Evolutionary conservation across 2,797 vertebrate genomes (phyloP).

Genomic region (Smutsia temminckii): DNA sequence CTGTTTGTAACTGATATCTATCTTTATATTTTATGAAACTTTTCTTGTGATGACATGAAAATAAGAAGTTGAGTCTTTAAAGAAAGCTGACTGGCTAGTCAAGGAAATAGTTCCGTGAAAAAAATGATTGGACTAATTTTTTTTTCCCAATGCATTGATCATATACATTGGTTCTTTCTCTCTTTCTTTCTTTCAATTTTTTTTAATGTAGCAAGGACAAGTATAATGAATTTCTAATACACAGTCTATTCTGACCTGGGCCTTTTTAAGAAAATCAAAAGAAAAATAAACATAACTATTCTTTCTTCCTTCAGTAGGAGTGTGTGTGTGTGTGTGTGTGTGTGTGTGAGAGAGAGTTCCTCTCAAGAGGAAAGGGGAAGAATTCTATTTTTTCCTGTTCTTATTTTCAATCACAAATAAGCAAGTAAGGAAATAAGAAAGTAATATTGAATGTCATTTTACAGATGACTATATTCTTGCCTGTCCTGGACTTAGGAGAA

Average conservation of each 20-base stretch:
- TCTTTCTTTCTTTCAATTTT: background rate
- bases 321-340: background rate
- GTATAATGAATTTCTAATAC: slow-evolving; percentile 56
- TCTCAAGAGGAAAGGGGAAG: background rate
- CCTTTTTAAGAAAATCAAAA: slow-evolving; percentile 38
- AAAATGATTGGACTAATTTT: background rate
- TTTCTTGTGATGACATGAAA: slow-evolving; percentile 23
- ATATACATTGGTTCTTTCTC: background rate
- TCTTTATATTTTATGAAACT: slow-evolving; percentile 54
- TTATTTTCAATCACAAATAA: slow-evolving; percentile 7
- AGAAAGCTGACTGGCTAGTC: slow-evolving; percentile 26
- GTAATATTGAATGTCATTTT: background rate
- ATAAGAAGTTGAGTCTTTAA: slow-evolving; percentile 35
- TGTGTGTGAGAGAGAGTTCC: background rate
- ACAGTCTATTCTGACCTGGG: background rate
- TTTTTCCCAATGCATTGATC: background rate
- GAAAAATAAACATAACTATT: background rate
- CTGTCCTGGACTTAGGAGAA: background rate
- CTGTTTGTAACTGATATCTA: slow-evolving; percentile 10
- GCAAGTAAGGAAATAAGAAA: slow-evolving; percentile 39
- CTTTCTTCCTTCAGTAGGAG: background rate
- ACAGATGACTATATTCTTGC: background rate
- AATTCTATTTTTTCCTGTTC: background rate
- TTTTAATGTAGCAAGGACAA: background rate
- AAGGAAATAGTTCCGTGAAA: slow-evolving; percentile 32